Percentiles rank a stretch among this genome's conserved stretches.
Conservation (phyloP, 2,888 invertebrate genomes). For the Leucoma salicis region DNA sequence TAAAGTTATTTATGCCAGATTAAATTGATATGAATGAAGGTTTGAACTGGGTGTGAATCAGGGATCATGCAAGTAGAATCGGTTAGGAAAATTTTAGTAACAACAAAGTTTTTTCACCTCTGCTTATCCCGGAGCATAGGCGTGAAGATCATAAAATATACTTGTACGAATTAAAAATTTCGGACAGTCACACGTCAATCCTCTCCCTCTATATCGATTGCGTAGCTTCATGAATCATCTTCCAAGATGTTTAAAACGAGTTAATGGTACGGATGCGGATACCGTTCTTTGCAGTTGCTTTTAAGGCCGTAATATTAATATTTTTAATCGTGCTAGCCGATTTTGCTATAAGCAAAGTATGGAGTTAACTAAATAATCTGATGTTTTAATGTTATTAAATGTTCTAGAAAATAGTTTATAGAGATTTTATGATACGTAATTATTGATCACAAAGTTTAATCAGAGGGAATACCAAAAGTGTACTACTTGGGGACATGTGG, state of each 20-base stretch:
- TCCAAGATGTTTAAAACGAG: conserved; percentile 33
- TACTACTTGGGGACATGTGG: conserved; percentile 99
- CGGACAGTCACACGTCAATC: neutral
- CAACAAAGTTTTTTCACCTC: no score
- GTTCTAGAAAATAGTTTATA: neutral
- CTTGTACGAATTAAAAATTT: neutral
- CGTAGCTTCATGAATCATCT: conserved; percentile 15
- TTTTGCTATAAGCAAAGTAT: neutral
- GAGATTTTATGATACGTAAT: neutral
- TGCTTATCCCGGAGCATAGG: no score
- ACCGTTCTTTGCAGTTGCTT: conserved; percentile 32
- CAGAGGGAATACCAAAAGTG: conserved; percentile 99
- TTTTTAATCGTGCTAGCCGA: conserved; percentile 2
- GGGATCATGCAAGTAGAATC: no score
- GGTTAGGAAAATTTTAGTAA: no score
- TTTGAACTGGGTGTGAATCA: no score
- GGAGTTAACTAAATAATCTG: neutral
- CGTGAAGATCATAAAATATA: neutral
- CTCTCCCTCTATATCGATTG: neutral
- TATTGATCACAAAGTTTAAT: conserved; percentile 53
- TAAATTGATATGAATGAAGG: no score
- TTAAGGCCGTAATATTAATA: conserved; percentile 20
- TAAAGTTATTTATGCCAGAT: no score
- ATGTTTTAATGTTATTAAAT: neutral
- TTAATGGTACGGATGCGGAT: conserved; percentile 35